Evolutionary conservation across 2,888 invertebrate species (phyloP).

Genomic region (Eupithecia inturbata): DNA sequence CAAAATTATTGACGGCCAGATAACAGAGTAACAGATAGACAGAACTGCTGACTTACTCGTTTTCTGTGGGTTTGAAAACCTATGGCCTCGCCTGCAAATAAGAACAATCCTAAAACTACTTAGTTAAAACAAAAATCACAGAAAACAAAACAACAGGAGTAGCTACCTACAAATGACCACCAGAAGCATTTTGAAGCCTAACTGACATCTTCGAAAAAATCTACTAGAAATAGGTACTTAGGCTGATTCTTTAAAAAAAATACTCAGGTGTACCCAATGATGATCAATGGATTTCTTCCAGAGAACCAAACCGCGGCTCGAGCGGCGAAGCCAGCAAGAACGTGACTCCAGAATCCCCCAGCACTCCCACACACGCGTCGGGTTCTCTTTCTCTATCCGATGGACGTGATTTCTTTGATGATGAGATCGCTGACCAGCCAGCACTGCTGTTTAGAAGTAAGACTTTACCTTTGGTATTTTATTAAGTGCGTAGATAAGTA

Average conservation of each 20-base stretch:
- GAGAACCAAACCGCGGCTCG: slow-evolving; percentile 49
- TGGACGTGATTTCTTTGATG: slow-evolving; percentile 92
- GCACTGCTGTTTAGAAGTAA: slow-evolving; percentile 90
- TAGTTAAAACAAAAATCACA: too few species aligned
- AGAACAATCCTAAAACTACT: too few species aligned
- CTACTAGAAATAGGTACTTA: neutral
- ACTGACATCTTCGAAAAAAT: neutral
- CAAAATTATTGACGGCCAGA: too few species aligned
- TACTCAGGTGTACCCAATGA: neutral
- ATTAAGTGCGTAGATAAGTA: too few species aligned
- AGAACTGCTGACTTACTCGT: too few species aligned
- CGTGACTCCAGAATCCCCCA: slow-evolving; percentile 85
- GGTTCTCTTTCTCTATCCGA: slow-evolving; percentile 92
- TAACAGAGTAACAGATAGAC: too few species aligned
- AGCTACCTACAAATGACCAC: too few species aligned
- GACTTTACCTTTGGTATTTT: slow-evolving; percentile 16
- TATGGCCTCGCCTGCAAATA: too few species aligned
- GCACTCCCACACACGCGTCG: slow-evolving; percentile 91
- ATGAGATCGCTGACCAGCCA: slow-evolving; percentile 96
- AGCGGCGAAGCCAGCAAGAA: slow-evolving; percentile 69
- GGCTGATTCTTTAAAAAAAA: too few species aligned
- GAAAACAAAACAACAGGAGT: too few species aligned
- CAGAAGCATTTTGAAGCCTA: too few species aligned
- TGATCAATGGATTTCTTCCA: slow-evolving; percentile 28
- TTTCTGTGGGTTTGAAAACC: too few species aligned